phyloP scores from a whole-genome alignment of 1,140 invertebrate genomes.

The Ceratina calcarata region DNA sequence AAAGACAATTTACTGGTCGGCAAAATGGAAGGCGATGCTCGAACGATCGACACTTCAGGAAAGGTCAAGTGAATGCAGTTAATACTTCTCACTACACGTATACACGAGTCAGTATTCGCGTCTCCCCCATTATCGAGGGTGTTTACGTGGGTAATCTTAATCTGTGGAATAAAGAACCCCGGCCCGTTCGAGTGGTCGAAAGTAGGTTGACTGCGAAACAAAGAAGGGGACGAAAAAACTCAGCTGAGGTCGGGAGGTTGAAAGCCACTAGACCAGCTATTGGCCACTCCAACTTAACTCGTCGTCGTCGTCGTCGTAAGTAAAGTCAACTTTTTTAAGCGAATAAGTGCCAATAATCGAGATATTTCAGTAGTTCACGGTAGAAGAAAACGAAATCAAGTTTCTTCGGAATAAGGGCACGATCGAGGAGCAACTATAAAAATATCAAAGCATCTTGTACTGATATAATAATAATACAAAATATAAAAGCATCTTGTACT shows the following conservation, averaged over 20 bases:
- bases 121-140: conserved; percentile 53
- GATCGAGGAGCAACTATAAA: too few species aligned
- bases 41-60: conserved; percentile 43
- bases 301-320: conserved; percentile 47
- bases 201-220: conserved; percentile 51
- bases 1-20: conserved; percentile 36
- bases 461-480: too few species aligned
- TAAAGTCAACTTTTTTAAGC: conserved; percentile 44
- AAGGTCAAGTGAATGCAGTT: conserved; percentile 68
- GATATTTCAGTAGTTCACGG: neutral
- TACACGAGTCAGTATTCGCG: conserved; percentile 14
- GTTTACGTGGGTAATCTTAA: conserved; percentile 76
- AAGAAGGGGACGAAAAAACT: conserved; percentile 40
- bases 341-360: conserved; percentile 11
- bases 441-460: too few species aligned
- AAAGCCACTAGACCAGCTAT: conserved; percentile 56
- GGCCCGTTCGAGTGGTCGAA: conserved; percentile 22
- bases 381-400: neutral
- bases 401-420: too few species aligned
- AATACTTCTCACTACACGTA: conserved; percentile 43
- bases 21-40: conserved; percentile 1
- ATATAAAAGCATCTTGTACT: too few species aligned
- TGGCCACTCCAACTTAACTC: conserved; percentile 55
- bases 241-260: conserved; percentile 17
- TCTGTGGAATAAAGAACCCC: conserved; percentile 61